Evolutionary conservation across 2,113 vertebrate genomes (phyloP).

Genomic region (Perca flavescens): DNA sequence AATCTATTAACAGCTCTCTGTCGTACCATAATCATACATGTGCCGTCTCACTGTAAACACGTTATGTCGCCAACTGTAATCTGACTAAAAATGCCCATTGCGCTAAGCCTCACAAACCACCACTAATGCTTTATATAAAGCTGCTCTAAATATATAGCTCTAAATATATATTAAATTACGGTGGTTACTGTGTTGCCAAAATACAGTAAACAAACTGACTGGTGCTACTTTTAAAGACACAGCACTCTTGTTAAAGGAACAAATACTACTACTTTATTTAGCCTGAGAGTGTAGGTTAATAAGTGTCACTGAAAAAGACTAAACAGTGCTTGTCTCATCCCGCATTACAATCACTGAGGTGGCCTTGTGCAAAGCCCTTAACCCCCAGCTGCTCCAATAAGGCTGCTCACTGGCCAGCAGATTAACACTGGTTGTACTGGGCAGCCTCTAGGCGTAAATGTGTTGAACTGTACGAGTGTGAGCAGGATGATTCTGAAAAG

Average conservation of each 20-base stretch:
- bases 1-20: conserved; percentile 14
- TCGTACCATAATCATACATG: conserved; percentile 36
- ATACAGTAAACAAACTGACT: neutral
- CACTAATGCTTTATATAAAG: conserved; percentile 67
- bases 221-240: conserved; percentile 25
- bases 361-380: neutral
- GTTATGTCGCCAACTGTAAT: conserved; percentile 54
- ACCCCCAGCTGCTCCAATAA: neutral
- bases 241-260: neutral
- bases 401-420: neutral
- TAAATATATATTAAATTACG: conserved; percentile 62
- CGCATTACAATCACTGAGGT: neutral
- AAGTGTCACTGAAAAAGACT: neutral
- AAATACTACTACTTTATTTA: neutral
- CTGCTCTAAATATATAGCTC: conserved; percentile 1
- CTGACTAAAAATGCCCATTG: conserved; percentile 53
- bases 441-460: neutral
- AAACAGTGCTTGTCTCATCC: neutral
- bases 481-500: conserved; percentile 1
- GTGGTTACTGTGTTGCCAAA: conserved; percentile 26
- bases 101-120: conserved; percentile 29
- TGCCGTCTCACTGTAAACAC: conserved; percentile 47
- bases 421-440: conserved; percentile 16
- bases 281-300: neutral
- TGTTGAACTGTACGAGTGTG: neutral